Evolutionary conservation across 2,113 vertebrate genomes (phyloP).

Genomic region (Pogonocichla stellata): DNA sequence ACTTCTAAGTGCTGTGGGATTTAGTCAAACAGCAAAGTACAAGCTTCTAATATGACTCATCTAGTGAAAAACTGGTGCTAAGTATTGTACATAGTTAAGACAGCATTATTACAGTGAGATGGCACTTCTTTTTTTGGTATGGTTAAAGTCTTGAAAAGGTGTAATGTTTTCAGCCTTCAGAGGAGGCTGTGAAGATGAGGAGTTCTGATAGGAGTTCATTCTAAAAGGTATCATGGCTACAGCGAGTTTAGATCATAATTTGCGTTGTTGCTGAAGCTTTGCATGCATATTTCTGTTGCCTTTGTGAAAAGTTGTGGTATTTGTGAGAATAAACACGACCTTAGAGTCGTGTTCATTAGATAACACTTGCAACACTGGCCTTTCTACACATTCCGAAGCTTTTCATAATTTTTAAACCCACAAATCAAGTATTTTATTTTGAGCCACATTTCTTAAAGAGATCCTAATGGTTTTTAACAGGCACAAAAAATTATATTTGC

Average conservation of each 20-base stretch:
- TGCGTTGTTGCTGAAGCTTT: not conserved
- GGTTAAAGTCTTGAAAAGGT: slow-evolving; percentile 19
- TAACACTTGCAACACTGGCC: not conserved
- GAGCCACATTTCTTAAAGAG: not conserved
- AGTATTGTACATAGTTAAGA: slow-evolving; percentile 66
- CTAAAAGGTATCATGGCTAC: not conserved
- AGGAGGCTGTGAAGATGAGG: slow-evolving; percentile 27
- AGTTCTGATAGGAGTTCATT: slow-evolving; percentile 5
- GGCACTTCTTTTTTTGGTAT: slow-evolving; percentile 44
- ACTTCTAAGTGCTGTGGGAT: not conserved
- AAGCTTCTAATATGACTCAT: slow-evolving; percentile 60
- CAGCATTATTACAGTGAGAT: slow-evolving; percentile 60
- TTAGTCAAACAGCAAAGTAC: slow-evolving; percentile 52
- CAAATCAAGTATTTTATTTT: not conserved
- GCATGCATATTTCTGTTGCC: not conserved
- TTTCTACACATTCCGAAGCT: not conserved
- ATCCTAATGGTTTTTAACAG: not conserved
- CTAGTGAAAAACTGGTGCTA: slow-evolving; percentile 53
- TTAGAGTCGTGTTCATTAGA: not conserved
- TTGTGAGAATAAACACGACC: not conserved
- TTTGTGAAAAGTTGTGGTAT: not conserved
- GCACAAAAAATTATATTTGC: not conserved
- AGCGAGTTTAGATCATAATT: not conserved
- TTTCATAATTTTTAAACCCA: not conserved
- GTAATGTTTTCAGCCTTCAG: slow-evolving; percentile 23